These are phyloP conservation scores for Drosophila arawakana DNA, from an alignment of 1,140 invertebrate species.

Conservation along the genomic window DNA sequence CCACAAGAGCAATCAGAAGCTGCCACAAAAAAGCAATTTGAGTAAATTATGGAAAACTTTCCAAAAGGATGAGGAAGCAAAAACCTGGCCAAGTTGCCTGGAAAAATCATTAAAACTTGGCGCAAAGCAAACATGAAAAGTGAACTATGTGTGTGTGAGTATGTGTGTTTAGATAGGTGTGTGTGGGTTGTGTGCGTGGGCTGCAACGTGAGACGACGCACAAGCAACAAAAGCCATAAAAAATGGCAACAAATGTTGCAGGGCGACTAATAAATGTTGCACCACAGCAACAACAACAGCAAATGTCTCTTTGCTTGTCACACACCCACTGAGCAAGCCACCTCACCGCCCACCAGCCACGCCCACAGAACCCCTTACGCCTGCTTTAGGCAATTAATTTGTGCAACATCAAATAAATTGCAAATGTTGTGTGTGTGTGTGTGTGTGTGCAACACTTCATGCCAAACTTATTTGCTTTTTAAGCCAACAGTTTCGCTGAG, in stretches of 20 bases:
- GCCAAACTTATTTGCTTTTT: too few species aligned
- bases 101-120: constrained; percentile 56
- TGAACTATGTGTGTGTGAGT: not conserved
- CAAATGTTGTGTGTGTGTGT: constrained; percentile 47
- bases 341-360: not conserved
- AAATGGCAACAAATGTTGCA: constrained; percentile 78
- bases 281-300: constrained; percentile 56
- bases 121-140: constrained; percentile 40
- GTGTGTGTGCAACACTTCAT: not conserved
- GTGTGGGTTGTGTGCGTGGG: constrained; percentile 46
- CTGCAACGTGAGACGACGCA: constrained; percentile 23
- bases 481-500: not conserved
- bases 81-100: constrained; percentile 21
- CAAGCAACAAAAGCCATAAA: constrained; percentile 59
- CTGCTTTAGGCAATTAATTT: constrained; percentile 71
- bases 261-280: constrained; percentile 70
- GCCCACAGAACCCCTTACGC: not conserved
- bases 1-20: constrained; percentile 29
- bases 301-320: constrained; percentile 58
- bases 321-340: constrained; percentile 42
- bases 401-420: constrained; percentile 80
- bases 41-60: constrained; percentile 78
- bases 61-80: constrained; percentile 43
- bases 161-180: constrained; percentile 21
- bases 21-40: constrained; percentile 73